Conservation (phyloP, 2,888 invertebrate genomes). For the Alentia gelatinosa region DNA sequence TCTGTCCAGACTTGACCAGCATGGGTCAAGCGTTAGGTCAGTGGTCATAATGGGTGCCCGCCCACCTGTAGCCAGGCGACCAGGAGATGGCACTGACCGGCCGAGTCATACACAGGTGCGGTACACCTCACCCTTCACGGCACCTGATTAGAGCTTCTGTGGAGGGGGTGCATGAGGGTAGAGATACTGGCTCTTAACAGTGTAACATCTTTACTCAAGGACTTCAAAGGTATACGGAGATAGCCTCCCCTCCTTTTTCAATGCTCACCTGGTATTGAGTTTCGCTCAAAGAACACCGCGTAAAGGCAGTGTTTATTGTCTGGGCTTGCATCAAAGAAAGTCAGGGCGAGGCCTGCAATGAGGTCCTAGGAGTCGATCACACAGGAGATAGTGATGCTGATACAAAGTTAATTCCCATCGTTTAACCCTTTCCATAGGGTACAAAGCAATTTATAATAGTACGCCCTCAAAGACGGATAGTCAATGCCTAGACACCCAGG, state of each 20-base stretch:
- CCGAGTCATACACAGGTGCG: no score
- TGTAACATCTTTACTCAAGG: not conserved
- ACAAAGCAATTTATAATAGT: no score
- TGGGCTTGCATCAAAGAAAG: not conserved
- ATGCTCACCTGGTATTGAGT: not conserved
- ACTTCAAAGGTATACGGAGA: no score
- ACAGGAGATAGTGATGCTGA: not conserved
- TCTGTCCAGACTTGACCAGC: not conserved
- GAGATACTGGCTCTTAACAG: no score
- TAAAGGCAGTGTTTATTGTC: not conserved
- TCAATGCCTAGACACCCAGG: no score
- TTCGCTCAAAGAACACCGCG: not conserved
- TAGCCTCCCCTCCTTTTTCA: not conserved
- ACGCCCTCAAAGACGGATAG: no score
- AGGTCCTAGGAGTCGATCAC: not conserved
- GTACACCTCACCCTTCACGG: no score
- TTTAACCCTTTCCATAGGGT: no score
- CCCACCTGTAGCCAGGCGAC: not conserved
- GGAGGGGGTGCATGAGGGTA: no score
- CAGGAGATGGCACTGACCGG: not conserved
- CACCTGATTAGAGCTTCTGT: no score
- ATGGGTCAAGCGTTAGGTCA: constrained; percentile 43
- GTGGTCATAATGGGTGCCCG: not conserved
- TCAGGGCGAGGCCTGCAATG: not conserved
- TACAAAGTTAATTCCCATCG: no score